Evolutionary conservation across 2,888 invertebrate genomes (phyloP).

Genomic region (Xanthia togata): DNA sequence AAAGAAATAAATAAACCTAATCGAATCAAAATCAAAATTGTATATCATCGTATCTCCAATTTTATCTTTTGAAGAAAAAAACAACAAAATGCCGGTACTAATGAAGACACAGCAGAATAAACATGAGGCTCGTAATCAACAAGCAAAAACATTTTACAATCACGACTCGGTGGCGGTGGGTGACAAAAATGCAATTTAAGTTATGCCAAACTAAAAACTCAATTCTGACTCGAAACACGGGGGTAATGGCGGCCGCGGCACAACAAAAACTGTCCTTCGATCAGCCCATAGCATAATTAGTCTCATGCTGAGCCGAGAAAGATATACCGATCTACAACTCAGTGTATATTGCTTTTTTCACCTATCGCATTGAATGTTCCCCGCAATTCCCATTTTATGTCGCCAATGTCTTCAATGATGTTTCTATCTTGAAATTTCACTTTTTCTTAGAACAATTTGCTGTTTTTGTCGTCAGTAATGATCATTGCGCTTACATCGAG

Average conservation of each 20-base stretch:
- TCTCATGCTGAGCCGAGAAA: slow-evolving; percentile 81
- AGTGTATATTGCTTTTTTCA: slow-evolving; percentile 72
- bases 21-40: slow-evolving; percentile 68
- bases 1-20: no score
- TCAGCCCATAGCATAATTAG: slow-evolving; percentile 87
- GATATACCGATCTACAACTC: slow-evolving; percentile 68
- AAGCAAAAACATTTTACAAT: slow-evolving; percentile 79
- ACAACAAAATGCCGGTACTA: slow-evolving; percentile 74
- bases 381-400: slow-evolving; percentile 76
- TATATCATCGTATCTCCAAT: slow-evolving; percentile 72
- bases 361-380: slow-evolving; percentile 73
- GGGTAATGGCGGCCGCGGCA: slow-evolving; percentile 74
- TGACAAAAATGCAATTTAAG: slow-evolving; percentile 90
- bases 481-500: slow-evolving; percentile 72
- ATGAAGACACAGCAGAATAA: slow-evolving; percentile 86
- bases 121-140: slow-evolving; percentile 81
- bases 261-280: slow-evolving; percentile 81
- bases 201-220: slow-evolving; percentile 86
- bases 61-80: slow-evolving; percentile 67
- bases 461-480: slow-evolving; percentile 72
- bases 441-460: slow-evolving; percentile 75
- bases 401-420: slow-evolving; percentile 80
- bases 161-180: slow-evolving; percentile 77
- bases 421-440: slow-evolving; percentile 79
- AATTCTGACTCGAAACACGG: slow-evolving; percentile 79